Percentiles rank a stretch among this genome's conserved stretches.
Conservation (phyloP, 2,113 vertebrate genomes). For the Mesoclemmys tuberculata region DNA sequence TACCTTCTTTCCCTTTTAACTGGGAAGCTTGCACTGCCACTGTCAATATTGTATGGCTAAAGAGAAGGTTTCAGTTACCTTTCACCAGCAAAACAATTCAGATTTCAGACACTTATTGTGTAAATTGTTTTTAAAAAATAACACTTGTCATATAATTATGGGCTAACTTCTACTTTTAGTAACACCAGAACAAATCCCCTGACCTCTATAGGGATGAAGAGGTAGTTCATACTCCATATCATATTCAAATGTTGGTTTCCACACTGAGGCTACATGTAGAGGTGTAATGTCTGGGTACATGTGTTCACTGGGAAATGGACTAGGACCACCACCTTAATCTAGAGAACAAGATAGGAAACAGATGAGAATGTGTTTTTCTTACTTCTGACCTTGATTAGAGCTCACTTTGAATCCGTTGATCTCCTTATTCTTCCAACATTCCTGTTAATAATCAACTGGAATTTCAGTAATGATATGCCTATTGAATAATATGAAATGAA, state of each 20-base stretch:
- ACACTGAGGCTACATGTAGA: background rate
- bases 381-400: background rate
- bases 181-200: background rate
- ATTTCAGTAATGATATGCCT: slow-evolving; percentile 12
- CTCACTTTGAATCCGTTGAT: background rate
- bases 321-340: background rate
- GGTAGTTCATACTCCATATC: background rate
- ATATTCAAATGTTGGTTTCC: background rate
- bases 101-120: background rate
- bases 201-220: background rate
- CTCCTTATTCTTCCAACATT: background rate
- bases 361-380: background rate
- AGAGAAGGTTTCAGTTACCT: background rate
- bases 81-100: background rate
- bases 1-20: background rate
- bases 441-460: slow-evolving; percentile 40
- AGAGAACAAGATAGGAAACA: background rate
- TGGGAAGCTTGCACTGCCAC: background rate
- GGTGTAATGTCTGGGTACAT: background rate
- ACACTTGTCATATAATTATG: background rate
- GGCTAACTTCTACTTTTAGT: background rate
- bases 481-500: background rate
- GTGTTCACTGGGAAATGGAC: background rate
- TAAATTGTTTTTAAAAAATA: background rate
- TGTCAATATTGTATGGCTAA: background rate